These are phyloP conservation scores for Microtus ochrogaster DNA, from an alignment of 2,113 vertebrate species.

Conservation along the genomic window DNA sequence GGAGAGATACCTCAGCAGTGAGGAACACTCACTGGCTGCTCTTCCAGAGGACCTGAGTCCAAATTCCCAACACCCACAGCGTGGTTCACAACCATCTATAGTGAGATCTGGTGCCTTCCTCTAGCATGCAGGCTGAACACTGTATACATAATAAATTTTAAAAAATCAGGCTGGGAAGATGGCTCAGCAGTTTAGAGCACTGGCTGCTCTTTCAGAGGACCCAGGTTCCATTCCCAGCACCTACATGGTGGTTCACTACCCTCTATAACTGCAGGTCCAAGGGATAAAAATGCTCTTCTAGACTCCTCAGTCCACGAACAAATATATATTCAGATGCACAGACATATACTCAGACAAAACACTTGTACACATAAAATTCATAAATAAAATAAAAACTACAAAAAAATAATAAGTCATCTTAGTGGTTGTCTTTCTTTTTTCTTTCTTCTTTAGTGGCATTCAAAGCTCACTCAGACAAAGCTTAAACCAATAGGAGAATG, in stretches of 20 bases:
- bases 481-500: background rate
- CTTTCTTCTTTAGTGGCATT: background rate
- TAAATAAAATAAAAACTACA: background rate
- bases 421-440: background rate
- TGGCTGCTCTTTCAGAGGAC: background rate
- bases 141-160: too few species aligned
- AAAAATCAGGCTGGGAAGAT: background rate
- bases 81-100: too few species aligned
- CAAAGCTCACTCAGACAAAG: background rate
- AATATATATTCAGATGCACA: background rate
- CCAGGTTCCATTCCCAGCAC: background rate
- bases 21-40: too few species aligned
- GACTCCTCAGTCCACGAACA: background rate
- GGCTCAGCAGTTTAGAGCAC: background rate
- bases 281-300: background rate
- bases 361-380: background rate
- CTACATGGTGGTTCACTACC: background rate
- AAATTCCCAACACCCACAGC: too few species aligned
- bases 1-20: too few species aligned
- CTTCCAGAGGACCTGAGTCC: too few species aligned
- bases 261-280: background rate
- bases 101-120: too few species aligned
- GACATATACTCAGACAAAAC: background rate
- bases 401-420: background rate
- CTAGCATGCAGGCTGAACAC: too few species aligned